Conservation (phyloP, 2,797 vertebrate species). For the Diplodus puntazzo region DNA sequence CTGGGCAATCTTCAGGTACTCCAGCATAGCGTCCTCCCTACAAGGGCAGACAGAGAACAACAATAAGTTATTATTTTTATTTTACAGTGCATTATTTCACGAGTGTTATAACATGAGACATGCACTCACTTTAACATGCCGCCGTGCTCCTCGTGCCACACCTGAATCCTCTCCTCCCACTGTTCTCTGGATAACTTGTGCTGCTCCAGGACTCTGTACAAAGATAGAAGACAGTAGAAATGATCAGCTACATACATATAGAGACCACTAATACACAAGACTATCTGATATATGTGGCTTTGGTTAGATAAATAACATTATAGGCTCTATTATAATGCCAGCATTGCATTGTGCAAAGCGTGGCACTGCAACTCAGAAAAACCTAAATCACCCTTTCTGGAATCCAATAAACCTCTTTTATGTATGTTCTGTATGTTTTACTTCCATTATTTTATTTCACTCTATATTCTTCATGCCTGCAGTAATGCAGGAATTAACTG, state of each 20-base stretch:
- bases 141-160: constrained; percentile 96
- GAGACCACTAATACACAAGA: not conserved
- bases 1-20: constrained; percentile 98
- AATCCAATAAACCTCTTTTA: too few relatives aligned
- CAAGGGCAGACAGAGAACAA: not conserved
- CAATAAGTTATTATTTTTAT: not conserved
- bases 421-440: too few relatives aligned
- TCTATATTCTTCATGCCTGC: too few relatives aligned
- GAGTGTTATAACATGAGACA: not conserved
- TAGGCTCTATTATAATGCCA: not conserved
- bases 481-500: too few relatives aligned
- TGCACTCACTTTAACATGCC: constrained; percentile 94
- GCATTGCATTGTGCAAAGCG: not conserved
- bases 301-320: not conserved
- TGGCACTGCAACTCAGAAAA: not conserved
- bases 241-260: constrained; percentile 3
- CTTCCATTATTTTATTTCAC: too few relatives aligned
- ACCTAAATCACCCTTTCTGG: not conserved
- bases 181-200: constrained; percentile 96
- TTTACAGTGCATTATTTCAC: not conserved
- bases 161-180: constrained; percentile 98
- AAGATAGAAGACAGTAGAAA: not conserved
- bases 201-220: constrained; percentile 93
- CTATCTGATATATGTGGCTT: not conserved
- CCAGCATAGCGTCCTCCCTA: constrained; percentile 95